Base-by-base conservation (phyloP, 2,113 vertebrate genomes). In the Channa maculata region DNA sequence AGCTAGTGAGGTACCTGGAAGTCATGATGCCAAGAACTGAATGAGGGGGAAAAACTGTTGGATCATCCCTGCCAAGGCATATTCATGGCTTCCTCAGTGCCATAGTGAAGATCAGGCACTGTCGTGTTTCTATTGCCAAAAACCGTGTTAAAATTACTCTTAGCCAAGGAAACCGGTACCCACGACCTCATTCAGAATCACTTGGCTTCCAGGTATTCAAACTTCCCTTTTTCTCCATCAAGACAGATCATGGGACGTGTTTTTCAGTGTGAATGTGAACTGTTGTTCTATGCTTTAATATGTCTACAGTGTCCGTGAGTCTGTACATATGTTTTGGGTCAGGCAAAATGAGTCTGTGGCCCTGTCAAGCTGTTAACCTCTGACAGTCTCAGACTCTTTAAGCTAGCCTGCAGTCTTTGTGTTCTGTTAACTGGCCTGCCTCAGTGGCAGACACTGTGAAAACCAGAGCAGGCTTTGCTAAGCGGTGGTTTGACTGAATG, bases 1-100 rank as follows among this genome's bases (percentile, higher is more conserved):
- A 92, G 91, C 92, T 94, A 93, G 82, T 65, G 82, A 81, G 86
- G 71, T 87, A 89, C 88, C 88, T 91, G 86, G 88, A 90, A 87
- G 88, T 88, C 86, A 71, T 65, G 71, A 89, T 67, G 87, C 92
- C 89, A 91, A 91, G 88, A 90, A 79, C 86, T 88, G 84, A 86
- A 83, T 87, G 77, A 24, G 24, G 66, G 24, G 68, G 71, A 44
- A 70, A 69, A 63, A 62, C 85, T 85, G 88, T 77, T 57, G 74
- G 81, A 63, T 75, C 65, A 76, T 86, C 76, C 65, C 77, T 74
- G 88, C 89, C 88, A 89, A 87, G 85, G 79, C 85, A 82, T 82
- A 61, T 71, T 80, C 44, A 85, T 71, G 83, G 76, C 88, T 78
- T 89, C 72, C 87, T 75, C 65, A 61, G 86, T 91, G 86, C 80